Base-by-base conservation (phyloP, 2,113 vertebrate genomes). In the Typhlomys cinereus region DNA sequence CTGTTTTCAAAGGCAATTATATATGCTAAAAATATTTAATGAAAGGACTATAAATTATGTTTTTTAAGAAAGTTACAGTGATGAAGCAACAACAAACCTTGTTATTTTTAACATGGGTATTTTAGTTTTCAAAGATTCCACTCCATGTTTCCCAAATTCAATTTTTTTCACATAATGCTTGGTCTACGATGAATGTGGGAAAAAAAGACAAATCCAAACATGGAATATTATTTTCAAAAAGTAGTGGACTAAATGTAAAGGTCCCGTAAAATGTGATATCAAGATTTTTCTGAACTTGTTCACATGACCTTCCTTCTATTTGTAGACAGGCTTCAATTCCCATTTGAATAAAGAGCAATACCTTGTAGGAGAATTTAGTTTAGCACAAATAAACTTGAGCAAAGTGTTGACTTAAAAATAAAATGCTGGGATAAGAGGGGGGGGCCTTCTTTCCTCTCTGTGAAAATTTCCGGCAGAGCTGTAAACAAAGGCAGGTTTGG, bases 321-420 rank as follows among this genome's bases (percentile, higher is more conserved):
- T 98, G 98, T 98, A 98, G 98, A 92, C 95, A 95, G 20, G 94
- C 92, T 97, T 97, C 98, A 97, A 96, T 98, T 98, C 98, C 98
- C 98, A 97, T 97, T 98, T 98, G 98, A 98, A 98, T 95, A 96
- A 90, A 95, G 97, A 97, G 98, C 97, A 98, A 98, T 99, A 99
- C 99, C 99, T 99, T 98, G 98, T 97, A 97, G 97, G 96, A 98
- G 89, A 98, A 98, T 98, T 98, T 96, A 98, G 98, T 97, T 98
- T 97, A 98, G 98, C 98, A 98, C 98, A 99, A 99, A 99, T 98
- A 99, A 99, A 99, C 98, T 86, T 79, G 7, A 90, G 96, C 94
- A 93, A 98, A 99, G 98, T 99, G 98, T 98, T 98, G 99, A 99
- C 98, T 98, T 98, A 98, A 99, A 99, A 99, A 99, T 98, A 98